Conservation (phyloP, 2,888 invertebrate species). For the Adelphocoris suturalis region DNA sequence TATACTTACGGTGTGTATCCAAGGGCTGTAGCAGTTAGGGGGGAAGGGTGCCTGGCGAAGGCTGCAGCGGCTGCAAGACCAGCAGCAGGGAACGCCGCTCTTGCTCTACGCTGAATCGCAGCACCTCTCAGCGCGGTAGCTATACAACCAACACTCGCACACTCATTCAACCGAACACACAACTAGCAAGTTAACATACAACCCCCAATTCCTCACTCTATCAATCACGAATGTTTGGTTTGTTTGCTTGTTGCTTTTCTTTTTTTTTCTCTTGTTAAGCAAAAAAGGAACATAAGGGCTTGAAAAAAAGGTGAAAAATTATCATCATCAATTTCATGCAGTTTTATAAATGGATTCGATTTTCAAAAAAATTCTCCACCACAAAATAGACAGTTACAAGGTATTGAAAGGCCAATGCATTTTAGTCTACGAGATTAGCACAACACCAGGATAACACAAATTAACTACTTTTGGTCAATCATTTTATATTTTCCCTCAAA, state of each 20-base stretch:
- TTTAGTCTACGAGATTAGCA: conserved; percentile 74
- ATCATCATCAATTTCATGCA: conserved; percentile 66
- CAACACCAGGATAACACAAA: conserved; percentile 72
- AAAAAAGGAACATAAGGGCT: conserved; percentile 44
- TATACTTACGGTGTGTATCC: conserved; percentile 94
- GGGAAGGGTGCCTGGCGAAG: conserved; percentile 84
- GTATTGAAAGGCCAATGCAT: conserved; percentile 74
- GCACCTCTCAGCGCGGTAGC: conserved; percentile 91
- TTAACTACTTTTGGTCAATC: conserved; percentile 70
- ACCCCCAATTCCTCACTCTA: conserved; percentile 25
- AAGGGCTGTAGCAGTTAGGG: conserved; percentile 86
- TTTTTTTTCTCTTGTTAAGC: background rate
- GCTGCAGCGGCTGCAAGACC: conserved; percentile 82
- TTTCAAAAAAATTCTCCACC: conserved; percentile 67
- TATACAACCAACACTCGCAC: conserved; percentile 78
- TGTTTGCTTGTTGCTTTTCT: conserved; percentile 29
- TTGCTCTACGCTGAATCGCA: conserved; percentile 88
- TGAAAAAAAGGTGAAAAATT: conserved; percentile 58
- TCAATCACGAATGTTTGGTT: conserved; percentile 18
- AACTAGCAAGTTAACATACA: conserved; percentile 72
- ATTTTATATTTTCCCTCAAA: conserved; percentile 67
- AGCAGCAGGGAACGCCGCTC: conserved; percentile 81
- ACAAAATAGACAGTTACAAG: conserved; percentile 71
- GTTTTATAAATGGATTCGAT: conserved; percentile 57
- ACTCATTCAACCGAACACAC: conserved; percentile 71